Percentiles rank a stretch among this genome's conserved stretches.
Evolutionary conservation across 2,888 invertebrate species (phyloP).

Genomic region (Drosophila multiciliata): DNA sequence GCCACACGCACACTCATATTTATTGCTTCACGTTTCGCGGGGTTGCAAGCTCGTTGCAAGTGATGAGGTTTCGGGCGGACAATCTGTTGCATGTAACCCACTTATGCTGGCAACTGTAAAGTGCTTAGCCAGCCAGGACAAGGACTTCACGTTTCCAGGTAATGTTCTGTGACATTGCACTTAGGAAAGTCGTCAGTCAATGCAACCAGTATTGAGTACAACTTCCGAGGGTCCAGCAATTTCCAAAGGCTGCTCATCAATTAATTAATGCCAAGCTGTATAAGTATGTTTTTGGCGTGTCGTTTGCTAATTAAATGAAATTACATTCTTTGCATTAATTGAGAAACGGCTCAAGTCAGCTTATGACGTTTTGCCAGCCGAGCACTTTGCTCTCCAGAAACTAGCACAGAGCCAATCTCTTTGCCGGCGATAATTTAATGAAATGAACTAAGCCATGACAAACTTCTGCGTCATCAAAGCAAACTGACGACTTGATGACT

Average conservation of each 20-base stretch:
- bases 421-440: constrained; percentile 54
- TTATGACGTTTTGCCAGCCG: not conserved
- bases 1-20: not conserved
- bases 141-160: not conserved
- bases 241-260: constrained; percentile 32
- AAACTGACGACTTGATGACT: constrained; percentile 8
- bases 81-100: constrained; percentile 73
- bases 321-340: constrained; percentile 71
- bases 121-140: constrained; percentile 21
- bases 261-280: constrained; percentile 29
- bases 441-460: constrained; percentile 34
- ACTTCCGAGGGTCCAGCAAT: not conserved
- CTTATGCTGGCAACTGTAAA: constrained; percentile 59
- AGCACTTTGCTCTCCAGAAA: constrained; percentile 9
- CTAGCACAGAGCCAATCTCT: constrained; percentile 8
- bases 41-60: constrained; percentile 26
- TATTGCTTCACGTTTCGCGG: constrained; percentile 41
- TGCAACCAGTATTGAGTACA: not conserved
- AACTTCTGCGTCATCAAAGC: constrained; percentile 61
- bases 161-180: constrained; percentile 57
- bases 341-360: constrained; percentile 40
- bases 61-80: constrained; percentile 26
- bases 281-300: constrained; percentile 33
- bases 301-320: constrained; percentile 72
- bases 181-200: constrained; percentile 57